Evolutionary conservation across 2,888 invertebrate genomes (phyloP), one percentile per base, ranked within the genome.

Genomic region (Epinotia ramella): DNA sequence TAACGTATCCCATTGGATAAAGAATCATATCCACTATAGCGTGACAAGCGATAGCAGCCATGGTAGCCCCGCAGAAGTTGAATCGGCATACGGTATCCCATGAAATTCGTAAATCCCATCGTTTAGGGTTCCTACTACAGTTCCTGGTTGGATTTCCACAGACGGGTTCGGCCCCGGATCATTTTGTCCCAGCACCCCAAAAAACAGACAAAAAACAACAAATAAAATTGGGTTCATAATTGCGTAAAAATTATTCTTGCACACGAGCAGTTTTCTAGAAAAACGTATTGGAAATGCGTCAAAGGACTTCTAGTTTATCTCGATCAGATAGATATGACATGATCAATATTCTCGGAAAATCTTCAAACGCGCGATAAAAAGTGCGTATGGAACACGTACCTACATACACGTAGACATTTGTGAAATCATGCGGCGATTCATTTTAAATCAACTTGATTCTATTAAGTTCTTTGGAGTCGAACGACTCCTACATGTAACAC

Each of bases 41-140:
- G n/a, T n/a, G n/a, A n/a, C n/a, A n/a, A n/a, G n/a, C n/a, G n/a
- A n/a, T n/a, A n/a, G n/a, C n/a, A n/a, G n/a, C n/a, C n/a, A n/a
- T n/a, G n/a, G n/a, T n/a, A n/a, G n/a, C n/a, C n/a, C n/a, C n/a
- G n/a, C n/a, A n/a, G 91, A 85, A 0, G 94, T 92, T 1, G 91
- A 86, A 76, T 89, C 93, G 24, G 92, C 94, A 72, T 90, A 93
- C 0, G 93, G 94, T 76, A 94, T 92, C 1, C 94, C 94, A 79
- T 89, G 80, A 77, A 91, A 94, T 74, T 89, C 88, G 57, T 79
- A 87, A 78, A 89, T 88, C 80, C 88, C 84, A 1, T 77, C 20
- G 13, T 87, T 82, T 0, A 77, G 53, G n/a, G 86, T 81, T 2
- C 94, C 94, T 4, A 86, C 67, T 0, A 93, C 87, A 2, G 79